phyloP scores from a whole-genome alignment of 2,888 invertebrate species.

The Drosophila nr. perissopoda region DNA sequence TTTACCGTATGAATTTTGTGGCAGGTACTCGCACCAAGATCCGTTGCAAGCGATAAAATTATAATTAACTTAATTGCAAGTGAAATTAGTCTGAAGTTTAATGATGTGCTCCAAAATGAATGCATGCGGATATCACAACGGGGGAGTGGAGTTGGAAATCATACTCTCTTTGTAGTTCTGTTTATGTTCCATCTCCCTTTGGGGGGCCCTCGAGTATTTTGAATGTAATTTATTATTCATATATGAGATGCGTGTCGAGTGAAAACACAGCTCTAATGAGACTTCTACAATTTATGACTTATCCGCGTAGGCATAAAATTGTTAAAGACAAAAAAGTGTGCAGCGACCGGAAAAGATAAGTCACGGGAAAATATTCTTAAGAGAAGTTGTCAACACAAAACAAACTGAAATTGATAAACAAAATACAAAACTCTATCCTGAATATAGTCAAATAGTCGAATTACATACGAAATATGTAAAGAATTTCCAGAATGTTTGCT shows the following conservation, averaged over 20 bases:
- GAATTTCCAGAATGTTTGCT: background rate
- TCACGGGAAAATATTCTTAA: background rate
- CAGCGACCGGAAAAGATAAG: background rate
- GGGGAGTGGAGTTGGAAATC: background rate
- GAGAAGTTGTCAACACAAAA: too few species aligned
- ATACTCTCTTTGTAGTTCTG: constrained; percentile 53
- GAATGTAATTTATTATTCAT: constrained; percentile 37
- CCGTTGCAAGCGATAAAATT: constrained; percentile 63
- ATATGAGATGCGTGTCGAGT: constrained; percentile 18
- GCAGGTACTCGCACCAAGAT: constrained; percentile 56
- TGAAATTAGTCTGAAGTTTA: constrained; percentile 73
- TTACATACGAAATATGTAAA: background rate
- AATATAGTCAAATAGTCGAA: background rate
- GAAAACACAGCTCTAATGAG: constrained; percentile 29
- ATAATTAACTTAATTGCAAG: constrained; percentile 77
- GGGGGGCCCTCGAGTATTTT: constrained; percentile 14
- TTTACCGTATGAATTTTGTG: constrained; percentile 43
- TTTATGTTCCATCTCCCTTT: constrained; percentile 18
- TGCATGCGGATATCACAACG: constrained; percentile 40
- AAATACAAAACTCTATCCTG: background rate
- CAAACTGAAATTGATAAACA: background rate
- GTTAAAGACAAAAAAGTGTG: background rate
- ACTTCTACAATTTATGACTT: constrained; percentile 19
- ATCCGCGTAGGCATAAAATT: background rate
- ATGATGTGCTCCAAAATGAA: constrained; percentile 57